Evolutionary conservation across 2,888 invertebrate species (phyloP), one percentile per base, ranked within the genome.

Genomic region (Unio delphinus): DNA sequence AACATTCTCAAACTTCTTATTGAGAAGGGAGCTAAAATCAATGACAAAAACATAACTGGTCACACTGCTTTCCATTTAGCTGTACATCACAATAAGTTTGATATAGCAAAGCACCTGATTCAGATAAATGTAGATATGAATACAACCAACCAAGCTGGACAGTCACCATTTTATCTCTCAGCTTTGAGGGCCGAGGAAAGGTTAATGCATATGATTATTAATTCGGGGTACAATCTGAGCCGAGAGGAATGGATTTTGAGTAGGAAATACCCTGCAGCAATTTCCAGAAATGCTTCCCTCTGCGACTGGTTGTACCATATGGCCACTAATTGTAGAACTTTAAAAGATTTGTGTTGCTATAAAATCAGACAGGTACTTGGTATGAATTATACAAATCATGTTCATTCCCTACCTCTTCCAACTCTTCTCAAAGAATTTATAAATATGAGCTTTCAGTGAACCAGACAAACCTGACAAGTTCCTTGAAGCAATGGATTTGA

Each of bases 1-100:
- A 74, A 74, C 11, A 76, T 86, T n/a, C 75, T 83, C 0, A 69
- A 80, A 68, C 65, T 82, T 34, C 69, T 88, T 17, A 65, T 86
- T 26, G 64, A 78, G 8, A 69, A 72, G 54, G 81, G 82, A 18
- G 78, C 82, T 23, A 68, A 74, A 56, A 64, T 83, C n/a, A 78
- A 83, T 56, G 68, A 78, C 7, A 72, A 73, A 58, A 86, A 85
- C 67, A 70, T 73, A 23, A 74, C 79, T 64, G 87, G 86, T 5
- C 79, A 78, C 64, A 86, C 86, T 20, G 82, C 87, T 1, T 81
- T 88, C 30, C 84, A 85, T 61, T 75, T 84, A 45, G 74, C 87
- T 18, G 81, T 86, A n/a, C 84, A 79, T 72, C 80, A 86, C 67
- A 83, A 85, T 67, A 81, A 81, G 62, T 77, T 79, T 72, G 74